Conservation (phyloP, 2,888 invertebrate genomes). For the Nephrocerus scutellatus region DNA sequence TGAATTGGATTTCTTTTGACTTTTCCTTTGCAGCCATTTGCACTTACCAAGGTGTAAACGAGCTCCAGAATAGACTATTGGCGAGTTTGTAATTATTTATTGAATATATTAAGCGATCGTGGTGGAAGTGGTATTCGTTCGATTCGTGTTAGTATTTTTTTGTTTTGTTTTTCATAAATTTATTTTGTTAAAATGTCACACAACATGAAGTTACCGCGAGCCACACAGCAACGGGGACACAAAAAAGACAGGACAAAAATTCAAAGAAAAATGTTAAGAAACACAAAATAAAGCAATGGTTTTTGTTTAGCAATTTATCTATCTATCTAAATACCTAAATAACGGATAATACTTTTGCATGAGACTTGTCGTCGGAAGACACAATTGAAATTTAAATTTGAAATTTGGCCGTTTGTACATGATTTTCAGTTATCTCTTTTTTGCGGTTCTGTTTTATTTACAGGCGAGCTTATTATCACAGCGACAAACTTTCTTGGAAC, state of each 20-base stretch:
- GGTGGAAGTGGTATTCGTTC: background rate
- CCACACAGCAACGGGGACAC: slow-evolving; percentile 49
- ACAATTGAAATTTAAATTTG: no score
- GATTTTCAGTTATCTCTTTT: no score
- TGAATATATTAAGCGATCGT: slow-evolving; percentile 19
- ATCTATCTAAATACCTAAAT: no score
- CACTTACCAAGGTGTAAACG: slow-evolving; percentile 98
- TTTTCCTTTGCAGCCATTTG: slow-evolving; percentile 50
- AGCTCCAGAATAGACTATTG: slow-evolving; percentile 94
- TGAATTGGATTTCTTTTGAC: slow-evolving; percentile 16
- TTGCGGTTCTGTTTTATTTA: no score
- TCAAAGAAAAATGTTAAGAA: slow-evolving; percentile 43
- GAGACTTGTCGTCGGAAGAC: no score
- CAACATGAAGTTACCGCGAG: slow-evolving; percentile 47
- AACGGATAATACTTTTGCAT: no score
- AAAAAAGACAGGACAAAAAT: slow-evolving; percentile 48
- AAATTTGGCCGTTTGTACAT: no score
- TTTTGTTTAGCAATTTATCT: slow-evolving; percentile 20
- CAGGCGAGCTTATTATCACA: no score
- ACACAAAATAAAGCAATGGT: slow-evolving; percentile 29
- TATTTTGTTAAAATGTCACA: slow-evolving; percentile 36
- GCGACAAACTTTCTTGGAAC: no score
- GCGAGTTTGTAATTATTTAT: slow-evolving; percentile 21
- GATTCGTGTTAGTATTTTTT: slow-evolving; percentile 17
- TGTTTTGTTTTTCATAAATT: slow-evolving; percentile 26